These are phyloP conservation scores for Polyploca ridens DNA, from an alignment of 2,888 invertebrate species.

Conservation along the genomic window DNA sequence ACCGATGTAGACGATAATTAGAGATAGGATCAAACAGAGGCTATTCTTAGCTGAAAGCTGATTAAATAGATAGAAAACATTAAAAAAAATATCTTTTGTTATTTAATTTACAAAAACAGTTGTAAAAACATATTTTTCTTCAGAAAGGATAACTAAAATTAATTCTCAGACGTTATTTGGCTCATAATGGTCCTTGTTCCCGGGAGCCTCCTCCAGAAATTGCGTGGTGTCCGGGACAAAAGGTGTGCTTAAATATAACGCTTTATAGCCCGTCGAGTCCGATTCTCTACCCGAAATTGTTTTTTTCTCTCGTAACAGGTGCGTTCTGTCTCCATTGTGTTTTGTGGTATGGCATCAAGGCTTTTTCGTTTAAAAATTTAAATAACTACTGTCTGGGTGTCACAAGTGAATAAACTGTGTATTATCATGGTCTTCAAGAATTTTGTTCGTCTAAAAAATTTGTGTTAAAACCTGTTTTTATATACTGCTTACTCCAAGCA, in stretches of 20 bases:
- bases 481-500: too few species aligned
- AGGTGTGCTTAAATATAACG: conserved; percentile 50
- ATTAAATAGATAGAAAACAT: too few species aligned
- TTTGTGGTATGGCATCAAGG: conserved; percentile 16
- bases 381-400: conserved; percentile 4
- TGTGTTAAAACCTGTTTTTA: too few species aligned
- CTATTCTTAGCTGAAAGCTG: too few species aligned
- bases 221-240: conserved; percentile 48
- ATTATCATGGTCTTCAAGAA: neutral
- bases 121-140: neutral
- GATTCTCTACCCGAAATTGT: conserved; percentile 53
- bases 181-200: conserved; percentile 47
- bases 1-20: too few species aligned
- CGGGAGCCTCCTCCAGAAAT: conserved; percentile 41
- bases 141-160: conserved; percentile 45
- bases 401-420: conserved; percentile 2
- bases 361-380: conserved; percentile 14
- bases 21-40: too few species aligned
- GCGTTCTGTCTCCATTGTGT: conserved; percentile 31
- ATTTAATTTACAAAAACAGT: neutral
- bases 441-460: too few species aligned
- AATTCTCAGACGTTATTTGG: conserved; percentile 44
- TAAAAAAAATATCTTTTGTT: neutral
- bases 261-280: conserved; percentile 55
- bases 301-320: conserved; percentile 50